These are phyloP conservation scores for Aradophagus sp. DNA, from an alignment of 1,140 invertebrate genomes.

Conservation along the genomic window DNA sequence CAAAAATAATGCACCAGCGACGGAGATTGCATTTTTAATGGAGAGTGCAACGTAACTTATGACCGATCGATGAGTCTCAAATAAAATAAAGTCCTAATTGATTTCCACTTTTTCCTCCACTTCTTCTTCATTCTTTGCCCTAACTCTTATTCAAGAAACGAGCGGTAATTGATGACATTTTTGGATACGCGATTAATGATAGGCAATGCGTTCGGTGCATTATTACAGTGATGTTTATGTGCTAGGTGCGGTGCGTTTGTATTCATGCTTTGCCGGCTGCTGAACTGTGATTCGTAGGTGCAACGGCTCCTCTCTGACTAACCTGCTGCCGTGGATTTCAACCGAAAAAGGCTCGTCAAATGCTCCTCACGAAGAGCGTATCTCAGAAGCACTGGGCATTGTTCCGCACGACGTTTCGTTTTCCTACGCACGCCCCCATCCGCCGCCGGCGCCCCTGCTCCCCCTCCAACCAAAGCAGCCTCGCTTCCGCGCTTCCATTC, in stretches of 20 bases:
- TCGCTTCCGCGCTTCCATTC: no score
- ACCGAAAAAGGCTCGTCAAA: constrained; percentile 7
- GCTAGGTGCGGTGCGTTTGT: constrained; percentile 8
- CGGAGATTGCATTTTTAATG: constrained; percentile 26
- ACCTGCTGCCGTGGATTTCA: constrained; percentile 33
- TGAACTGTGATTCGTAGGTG: background rate
- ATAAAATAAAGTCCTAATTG: constrained; percentile 9
- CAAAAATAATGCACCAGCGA: background rate
- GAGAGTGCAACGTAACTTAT: constrained; percentile 36
- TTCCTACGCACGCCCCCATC: constrained; percentile 48
- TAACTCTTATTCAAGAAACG: no score
- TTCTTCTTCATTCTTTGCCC: no score
- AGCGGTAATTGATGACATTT: constrained; percentile 34
- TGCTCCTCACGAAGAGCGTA: constrained; percentile 42
- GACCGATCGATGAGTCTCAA: constrained; percentile 22
- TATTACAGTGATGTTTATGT: constrained; percentile 11
- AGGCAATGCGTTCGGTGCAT: no score
- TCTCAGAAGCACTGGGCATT: constrained; percentile 50
- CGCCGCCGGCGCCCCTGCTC: constrained; percentile 2
- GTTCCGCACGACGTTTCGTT: constrained; percentile 43
- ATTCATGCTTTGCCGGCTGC: no score
- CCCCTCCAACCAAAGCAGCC: constrained; percentile 9
- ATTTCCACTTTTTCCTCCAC: no score
- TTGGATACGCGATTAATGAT: constrained; percentile 24
- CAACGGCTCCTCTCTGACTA: constrained; percentile 35